Evolutionary conservation across 2,113 vertebrate species (phyloP), one percentile per base, ranked within the genome.

Genomic region (Perca schrenkii): DNA sequence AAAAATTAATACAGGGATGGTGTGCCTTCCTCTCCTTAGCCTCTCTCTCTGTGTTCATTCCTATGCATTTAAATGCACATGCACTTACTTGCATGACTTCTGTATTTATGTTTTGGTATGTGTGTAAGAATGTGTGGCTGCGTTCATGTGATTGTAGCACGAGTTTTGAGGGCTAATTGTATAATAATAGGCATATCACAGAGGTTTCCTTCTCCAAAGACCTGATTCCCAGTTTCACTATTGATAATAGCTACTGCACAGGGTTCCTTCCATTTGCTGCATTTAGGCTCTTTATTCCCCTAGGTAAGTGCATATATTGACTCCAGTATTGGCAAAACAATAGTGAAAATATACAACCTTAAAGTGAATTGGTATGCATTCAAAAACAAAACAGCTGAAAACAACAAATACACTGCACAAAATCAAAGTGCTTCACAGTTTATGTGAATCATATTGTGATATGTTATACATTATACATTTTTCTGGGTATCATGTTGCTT

Each of bases 1-100:
- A 96, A 95, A 96, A 95, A 95, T 96, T 95, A 92, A 96, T 95
- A 91, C 62, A 19, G 65, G 62, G 76, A 86, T 89, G 57, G 88
- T 90, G 88, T 88, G 88, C 68, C 87, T 91, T 93, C 87, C 86
- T 91, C 91, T 90, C 81, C 83, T 87, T 66, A 49, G 81, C 67
- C 67, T 83, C 64, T 73, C 77, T 64, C 69, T 69, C 21, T 50
- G 71, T 77, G 76, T 79, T 34, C 53, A 12, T 80, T 71, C 34
- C 16, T 70, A 58, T 86, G 72, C 61, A 75, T 82, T 57, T 63
- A 31, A 65, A 85, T 60, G 71, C 36, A 63, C 58, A 60, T 64
- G 62, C 54, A 73, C 16, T 61, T 21, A 49, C 47, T 36, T 69
- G 49, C 68, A 43, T 25, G 34, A 17, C 28, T 72, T 79, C 47